These are phyloP conservation scores for Phycodurus eques DNA, from an alignment of 2,113 vertebrate genomes.

Conservation along the genomic window DNA sequence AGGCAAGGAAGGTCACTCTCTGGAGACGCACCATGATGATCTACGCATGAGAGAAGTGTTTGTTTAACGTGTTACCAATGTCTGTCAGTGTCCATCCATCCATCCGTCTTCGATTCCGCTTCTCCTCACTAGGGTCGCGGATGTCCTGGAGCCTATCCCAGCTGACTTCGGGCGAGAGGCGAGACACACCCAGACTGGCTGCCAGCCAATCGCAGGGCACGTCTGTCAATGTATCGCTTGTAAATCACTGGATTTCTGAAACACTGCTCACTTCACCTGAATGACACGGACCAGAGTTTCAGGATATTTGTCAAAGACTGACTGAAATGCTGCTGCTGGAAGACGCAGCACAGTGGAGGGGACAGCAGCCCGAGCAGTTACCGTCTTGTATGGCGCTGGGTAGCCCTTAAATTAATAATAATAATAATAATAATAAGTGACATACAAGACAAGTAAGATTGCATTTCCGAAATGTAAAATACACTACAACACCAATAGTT, in stretches of 20 bases:
- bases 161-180: too few species aligned
- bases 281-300: constrained; percentile 90
- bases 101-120: too few species aligned
- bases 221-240: neutral
- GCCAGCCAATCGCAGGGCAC: too few species aligned
- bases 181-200: too few species aligned
- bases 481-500: neutral
- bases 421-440: too few species aligned
- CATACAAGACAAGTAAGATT: neutral
- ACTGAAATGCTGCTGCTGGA: constrained; percentile 85
- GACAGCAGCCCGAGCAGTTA: constrained; percentile 81
- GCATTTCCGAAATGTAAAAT: neutral
- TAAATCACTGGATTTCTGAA: neutral
- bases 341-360: constrained; percentile 82
- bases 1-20: constrained; percentile 89
- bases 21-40: constrained; percentile 97
- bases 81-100: too few species aligned
- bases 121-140: too few species aligned
- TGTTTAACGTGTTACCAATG: neutral
- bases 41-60: constrained; percentile 55
- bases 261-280: constrained; percentile 74
- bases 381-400: constrained; percentile 87
- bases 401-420: constrained; percentile 82
- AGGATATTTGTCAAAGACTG: constrained; percentile 89
- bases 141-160: too few species aligned